Conservation (phyloP, 2,888 invertebrate species). For the Bombyx huttoni region DNA sequence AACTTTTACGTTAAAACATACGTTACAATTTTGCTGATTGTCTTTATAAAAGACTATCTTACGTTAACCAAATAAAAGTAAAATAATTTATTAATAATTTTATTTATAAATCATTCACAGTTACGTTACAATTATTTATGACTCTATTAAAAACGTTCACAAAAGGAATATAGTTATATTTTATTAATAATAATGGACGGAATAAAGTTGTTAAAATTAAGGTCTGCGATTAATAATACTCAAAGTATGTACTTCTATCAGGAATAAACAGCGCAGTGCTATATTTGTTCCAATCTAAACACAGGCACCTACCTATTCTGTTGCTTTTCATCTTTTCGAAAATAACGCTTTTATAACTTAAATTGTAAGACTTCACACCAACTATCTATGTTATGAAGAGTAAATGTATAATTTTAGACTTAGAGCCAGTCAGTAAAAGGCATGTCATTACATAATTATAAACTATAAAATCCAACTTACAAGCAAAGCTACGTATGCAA, state of each 20-base stretch:
- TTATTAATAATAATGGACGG: background rate
- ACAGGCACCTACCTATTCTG: too few species aligned
- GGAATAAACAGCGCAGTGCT: too few species aligned
- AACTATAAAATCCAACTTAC: background rate
- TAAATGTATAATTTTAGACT: background rate
- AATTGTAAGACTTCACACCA: background rate
- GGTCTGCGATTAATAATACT: too few species aligned
- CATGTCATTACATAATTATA: background rate
- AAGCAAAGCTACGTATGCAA: constrained; percentile 1
- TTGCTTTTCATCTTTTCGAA: background rate
- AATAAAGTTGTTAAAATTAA: background rate
- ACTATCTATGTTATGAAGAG: background rate
- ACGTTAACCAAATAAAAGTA: background rate
- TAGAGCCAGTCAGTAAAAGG: background rate
- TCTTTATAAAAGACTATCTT: background rate
- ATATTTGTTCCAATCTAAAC: too few species aligned
- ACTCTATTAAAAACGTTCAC: too few species aligned
- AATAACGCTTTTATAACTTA: background rate
- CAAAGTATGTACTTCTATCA: too few species aligned
- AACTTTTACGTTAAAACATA: too few species aligned
- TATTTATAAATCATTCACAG: background rate
- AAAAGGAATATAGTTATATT: background rate
- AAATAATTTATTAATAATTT: background rate
- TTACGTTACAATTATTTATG: background rate
- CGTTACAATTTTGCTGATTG: too few species aligned